Percentiles rank a stretch among this genome's conserved stretches.
phyloP scores from a whole-genome alignment of 2,888 invertebrate genomes.

The Doris montereyensis region DNA sequence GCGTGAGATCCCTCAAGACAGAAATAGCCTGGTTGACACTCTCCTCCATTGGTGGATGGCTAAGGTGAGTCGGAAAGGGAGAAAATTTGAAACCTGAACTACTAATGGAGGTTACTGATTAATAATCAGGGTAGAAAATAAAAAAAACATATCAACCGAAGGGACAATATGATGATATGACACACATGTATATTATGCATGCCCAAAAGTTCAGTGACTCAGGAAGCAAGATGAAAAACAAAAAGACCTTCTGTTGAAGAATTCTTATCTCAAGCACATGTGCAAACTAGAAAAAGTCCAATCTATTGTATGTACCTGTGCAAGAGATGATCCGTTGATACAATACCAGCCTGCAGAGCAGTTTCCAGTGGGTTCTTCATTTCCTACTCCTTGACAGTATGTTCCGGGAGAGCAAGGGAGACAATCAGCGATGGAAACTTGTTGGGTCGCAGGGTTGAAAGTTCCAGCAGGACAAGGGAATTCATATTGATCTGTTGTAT shows the following conservation, averaged over 20 bases:
- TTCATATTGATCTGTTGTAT: conserved; percentile 57
- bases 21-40: conserved; percentile 64
- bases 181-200: too few relatives aligned
- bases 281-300: not conserved
- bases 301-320: conserved; percentile 49
- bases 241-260: too few relatives aligned
- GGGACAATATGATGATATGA: too few relatives aligned
- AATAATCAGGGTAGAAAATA: not conserved
- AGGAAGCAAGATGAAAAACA: too few relatives aligned
- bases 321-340: conserved; percentile 56
- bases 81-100: too few relatives aligned
- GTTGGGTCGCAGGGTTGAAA: conserved; percentile 58
- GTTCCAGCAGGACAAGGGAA: conserved; percentile 63
- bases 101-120: too few relatives aligned
- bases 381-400: conserved; percentile 64
- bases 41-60: conserved; percentile 63
- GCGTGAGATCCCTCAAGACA: conserved; percentile 64
- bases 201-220: too few relatives aligned
- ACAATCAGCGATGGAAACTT: conserved; percentile 52
- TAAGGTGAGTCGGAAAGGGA: conserved; percentile 42
- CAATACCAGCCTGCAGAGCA: conserved; percentile 67
- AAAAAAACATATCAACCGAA: not conserved
- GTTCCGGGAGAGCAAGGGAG: conserved; percentile 59
- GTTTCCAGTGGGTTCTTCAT: conserved; percentile 57
- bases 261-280: too few relatives aligned